Base-by-base conservation (phyloP, 2,113 vertebrate genomes). In the Mastomys natalensis region DNA sequence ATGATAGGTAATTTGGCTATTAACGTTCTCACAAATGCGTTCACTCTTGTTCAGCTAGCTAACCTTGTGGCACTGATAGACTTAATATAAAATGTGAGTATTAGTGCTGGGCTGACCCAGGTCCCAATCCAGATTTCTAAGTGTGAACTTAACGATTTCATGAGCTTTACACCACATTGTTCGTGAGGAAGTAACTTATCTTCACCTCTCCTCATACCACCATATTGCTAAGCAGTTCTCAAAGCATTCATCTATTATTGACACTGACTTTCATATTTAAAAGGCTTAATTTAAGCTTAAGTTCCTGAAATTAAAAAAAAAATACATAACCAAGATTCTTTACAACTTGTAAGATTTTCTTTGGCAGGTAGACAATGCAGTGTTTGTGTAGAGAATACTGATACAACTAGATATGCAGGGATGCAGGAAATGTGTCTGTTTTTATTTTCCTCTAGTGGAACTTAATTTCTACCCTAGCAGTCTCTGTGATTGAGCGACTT, bases 141-240 rank as follows among this genome's bases (percentile, higher is more conserved):
- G 45, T 87, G 80, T 53, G 73, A 89, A n/a, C 51, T 82, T 24
- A n/a, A 43, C 62, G 90, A 37, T 29, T 31, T 34, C 74, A n/a
- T 82, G 51, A 77, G 51, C 24, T 81, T 90, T 90, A 80, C 62
- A 73, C 29, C 53, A 51, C 43, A 60, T 76, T 89, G 64, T 51
- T 15, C 64, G 72, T 53, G 43, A 91, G 64, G 74, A 95, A 53
- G 34, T 58, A 60, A 10, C 84, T 31, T 21, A 10, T 91, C 1
- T 93, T 43, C 70, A 37, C 82, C 29, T 78, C 3, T 77, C 60
- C 40, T 87, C 73, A n/a, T 0, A 40, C 2, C 13, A 5, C 26
- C 7, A 43, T 11, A 68, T 84, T 90, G 68, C 45, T 68, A 87
- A 97, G 55, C 17, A 93, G 22, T 86, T 97, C 58, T 90, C 76